A percentile compares a stretch with the other conserved stretches of the same genome.
phyloP scores from a whole-genome alignment of 2,797 vertebrate genomes.

The Centroberyx gerrardi region DNA sequence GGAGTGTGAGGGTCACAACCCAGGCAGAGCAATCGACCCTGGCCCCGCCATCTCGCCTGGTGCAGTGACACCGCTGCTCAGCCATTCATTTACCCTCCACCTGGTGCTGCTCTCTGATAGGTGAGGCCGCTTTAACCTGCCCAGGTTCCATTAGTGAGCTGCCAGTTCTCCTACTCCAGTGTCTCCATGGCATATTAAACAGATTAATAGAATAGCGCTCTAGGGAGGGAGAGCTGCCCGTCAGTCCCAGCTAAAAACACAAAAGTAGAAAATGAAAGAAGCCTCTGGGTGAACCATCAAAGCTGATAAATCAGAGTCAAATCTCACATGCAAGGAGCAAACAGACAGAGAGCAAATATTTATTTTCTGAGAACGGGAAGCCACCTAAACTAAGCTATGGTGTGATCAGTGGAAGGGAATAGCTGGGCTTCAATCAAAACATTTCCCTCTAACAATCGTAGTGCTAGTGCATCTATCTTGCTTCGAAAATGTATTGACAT shows the following conservation, averaged over 20 bases:
- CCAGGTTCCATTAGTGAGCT: constrained; percentile 68
- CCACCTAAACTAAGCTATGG: not conserved
- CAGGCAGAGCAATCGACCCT: constrained; percentile 28
- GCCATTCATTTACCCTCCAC: constrained; percentile 33
- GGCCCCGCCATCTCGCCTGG: constrained; percentile 17
- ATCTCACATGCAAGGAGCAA: constrained; percentile 43
- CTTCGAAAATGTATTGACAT: too few relatives aligned
- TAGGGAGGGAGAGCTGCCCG: constrained; percentile 67
- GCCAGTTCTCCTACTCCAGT: constrained; percentile 56
- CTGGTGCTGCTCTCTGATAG: constrained; percentile 51
- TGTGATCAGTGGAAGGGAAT: constrained; percentile 18
- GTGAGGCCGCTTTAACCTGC: constrained; percentile 48
- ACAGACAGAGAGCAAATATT: constrained; percentile 49
- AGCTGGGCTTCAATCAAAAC: too few relatives aligned
- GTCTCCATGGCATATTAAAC: constrained; percentile 82
- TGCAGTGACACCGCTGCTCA: not conserved
- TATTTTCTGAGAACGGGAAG: constrained; percentile 19
- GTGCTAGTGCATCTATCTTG: too few relatives aligned
- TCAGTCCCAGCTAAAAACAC: constrained; percentile 68
- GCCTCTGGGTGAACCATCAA: constrained; percentile 57
- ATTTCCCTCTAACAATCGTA: too few relatives aligned
- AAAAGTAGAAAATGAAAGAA: constrained; percentile 54
- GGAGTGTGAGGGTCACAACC: constrained; percentile 35
- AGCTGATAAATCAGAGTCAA: constrained; percentile 62
- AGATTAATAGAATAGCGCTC: constrained; percentile 79